phyloP scores from a whole-genome alignment of 2,888 invertebrate species.

The Thelaira solivaga region DNA sequence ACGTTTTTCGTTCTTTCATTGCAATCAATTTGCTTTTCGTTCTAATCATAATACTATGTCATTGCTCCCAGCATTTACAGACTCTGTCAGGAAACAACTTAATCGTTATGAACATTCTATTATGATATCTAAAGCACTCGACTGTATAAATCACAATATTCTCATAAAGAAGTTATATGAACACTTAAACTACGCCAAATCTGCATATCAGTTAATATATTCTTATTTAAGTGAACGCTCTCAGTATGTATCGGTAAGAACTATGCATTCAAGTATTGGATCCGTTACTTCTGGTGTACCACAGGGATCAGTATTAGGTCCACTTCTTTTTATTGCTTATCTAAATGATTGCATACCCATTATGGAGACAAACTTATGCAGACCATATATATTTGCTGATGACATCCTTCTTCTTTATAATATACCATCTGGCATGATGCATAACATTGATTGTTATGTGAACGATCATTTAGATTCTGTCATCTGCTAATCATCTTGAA shows the following conservation, averaged over 20 bases:
- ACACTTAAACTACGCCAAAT: not conserved
- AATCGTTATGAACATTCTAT: not conserved
- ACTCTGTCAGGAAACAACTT: not conserved
- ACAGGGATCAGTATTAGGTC: not conserved
- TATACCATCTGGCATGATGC: too few species aligned
- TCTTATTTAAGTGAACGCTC: not conserved
- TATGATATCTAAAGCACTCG: not conserved
- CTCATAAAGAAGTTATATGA: not conserved
- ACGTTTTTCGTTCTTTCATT: not conserved
- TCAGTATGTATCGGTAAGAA: not conserved
- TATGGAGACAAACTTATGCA: not conserved
- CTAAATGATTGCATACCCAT: not conserved
- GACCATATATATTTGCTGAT: not conserved
- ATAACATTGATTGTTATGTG: too few species aligned
- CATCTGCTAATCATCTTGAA: too few species aligned
- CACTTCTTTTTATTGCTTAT: not conserved
- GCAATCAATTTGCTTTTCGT: not conserved
- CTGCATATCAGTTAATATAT: not conserved
- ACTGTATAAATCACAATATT: not conserved
- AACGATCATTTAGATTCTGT: too few species aligned
- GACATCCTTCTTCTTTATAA: not conserved
- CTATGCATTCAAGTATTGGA: not conserved
- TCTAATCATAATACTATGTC: not conserved
- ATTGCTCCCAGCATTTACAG: not conserved
- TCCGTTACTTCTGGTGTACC: not conserved